phyloP scores from a whole-genome alignment of 2,113 vertebrate genomes.

The Sprattus sprattus region DNA sequence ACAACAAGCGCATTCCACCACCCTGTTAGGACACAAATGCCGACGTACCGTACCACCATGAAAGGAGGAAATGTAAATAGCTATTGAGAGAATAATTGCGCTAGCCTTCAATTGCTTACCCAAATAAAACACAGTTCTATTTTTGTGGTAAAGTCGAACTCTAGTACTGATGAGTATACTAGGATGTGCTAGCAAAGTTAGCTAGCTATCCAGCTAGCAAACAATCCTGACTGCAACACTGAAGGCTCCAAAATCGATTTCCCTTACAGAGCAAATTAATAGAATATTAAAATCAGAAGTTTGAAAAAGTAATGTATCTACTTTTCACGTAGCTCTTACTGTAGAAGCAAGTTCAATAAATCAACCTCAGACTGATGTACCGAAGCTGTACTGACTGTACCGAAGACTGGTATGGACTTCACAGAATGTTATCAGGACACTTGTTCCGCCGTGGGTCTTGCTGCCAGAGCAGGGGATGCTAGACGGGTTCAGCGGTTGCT shows the following conservation, averaged over 20 bases:
- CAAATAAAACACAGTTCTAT: neutral
- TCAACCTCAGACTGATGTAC: neutral
- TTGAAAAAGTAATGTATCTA: neutral
- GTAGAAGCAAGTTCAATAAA: neutral
- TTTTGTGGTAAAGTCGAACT: neutral
- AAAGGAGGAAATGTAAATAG: neutral
- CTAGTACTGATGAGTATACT: neutral
- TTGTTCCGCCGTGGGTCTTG: constrained; percentile 80
- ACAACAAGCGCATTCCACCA: neutral
- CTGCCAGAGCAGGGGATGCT: constrained; percentile 75
- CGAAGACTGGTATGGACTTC: constrained; percentile 80
- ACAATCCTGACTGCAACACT: neutral
- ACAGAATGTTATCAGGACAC: constrained; percentile 82
- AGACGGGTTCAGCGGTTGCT: constrained; percentile 76
- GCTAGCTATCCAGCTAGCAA: neutral
- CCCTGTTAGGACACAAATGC: neutral
- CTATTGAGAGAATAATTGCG: neutral
- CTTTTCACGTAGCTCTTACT: neutral
- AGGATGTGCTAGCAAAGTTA: neutral
- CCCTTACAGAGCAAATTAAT: neutral
- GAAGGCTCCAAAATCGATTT: neutral
- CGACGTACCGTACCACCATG: neutral
- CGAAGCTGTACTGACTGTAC: neutral
- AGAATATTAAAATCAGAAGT: neutral
- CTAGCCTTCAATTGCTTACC: neutral